Conservation (phyloP, 2,888 invertebrate species). For the Dryadula phaetusa region DNA sequence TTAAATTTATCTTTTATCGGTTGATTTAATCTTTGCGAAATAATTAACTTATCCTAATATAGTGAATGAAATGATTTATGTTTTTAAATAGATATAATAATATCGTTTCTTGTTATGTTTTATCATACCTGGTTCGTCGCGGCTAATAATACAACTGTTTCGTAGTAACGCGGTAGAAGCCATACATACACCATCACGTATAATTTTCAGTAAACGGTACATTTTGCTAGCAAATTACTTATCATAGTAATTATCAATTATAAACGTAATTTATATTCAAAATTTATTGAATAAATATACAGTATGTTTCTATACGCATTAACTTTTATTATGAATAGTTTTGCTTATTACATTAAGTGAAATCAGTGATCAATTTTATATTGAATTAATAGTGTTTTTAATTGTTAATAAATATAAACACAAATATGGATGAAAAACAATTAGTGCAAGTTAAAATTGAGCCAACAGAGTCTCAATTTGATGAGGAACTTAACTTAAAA, state of each 20-base stretch:
- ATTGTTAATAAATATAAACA: neutral
- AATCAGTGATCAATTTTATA: neutral
- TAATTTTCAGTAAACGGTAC: slow-evolving; percentile 33
- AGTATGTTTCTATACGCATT: no score
- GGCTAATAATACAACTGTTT: slow-evolving; percentile 30
- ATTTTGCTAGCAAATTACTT: slow-evolving; percentile 24
- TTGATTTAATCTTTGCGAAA: slow-evolving; percentile 20
- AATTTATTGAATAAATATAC: neutral
- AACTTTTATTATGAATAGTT: slow-evolving; percentile 9
- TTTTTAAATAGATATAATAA: neutral
- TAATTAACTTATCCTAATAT: slow-evolving; percentile 6
- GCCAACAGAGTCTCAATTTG: slow-evolving; percentile 11
- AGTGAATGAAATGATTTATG: neutral
- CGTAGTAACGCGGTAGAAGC: slow-evolving; percentile 44
- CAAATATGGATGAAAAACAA: neutral
- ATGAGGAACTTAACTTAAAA: slow-evolving; percentile 30
- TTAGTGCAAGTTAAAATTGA: slow-evolving; percentile 33
- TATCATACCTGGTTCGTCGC: neutral
- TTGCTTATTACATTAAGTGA: neutral
- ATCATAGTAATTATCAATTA: slow-evolving; percentile 8
- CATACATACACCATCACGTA: slow-evolving; percentile 45
- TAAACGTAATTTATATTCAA: neutral
- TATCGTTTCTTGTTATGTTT: neutral
- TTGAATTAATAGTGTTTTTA: neutral
- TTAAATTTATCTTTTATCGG: slow-evolving; percentile 26